Evolutionary conservation across 2,888 invertebrate species (phyloP).

Genomic region (Andrena hattorfiana): DNA sequence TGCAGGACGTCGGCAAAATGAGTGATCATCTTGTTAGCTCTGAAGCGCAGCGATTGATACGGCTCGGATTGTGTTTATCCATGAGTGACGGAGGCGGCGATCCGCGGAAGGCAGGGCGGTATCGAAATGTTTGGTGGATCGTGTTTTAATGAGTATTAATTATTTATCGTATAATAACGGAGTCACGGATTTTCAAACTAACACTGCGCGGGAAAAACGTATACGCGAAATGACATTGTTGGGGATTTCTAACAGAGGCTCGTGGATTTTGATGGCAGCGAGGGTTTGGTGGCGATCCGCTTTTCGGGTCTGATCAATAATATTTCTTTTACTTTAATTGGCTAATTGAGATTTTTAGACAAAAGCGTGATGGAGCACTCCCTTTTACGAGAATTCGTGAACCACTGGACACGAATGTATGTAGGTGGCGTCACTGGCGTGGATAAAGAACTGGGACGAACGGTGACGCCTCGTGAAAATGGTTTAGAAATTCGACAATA

Average conservation of each 20-base stretch:
- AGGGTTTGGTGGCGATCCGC: background rate
- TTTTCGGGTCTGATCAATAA: background rate
- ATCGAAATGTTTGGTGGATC: background rate
- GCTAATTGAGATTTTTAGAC: background rate
- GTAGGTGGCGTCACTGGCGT: too few species aligned
- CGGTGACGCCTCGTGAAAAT: too few species aligned
- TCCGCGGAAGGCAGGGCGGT: background rate
- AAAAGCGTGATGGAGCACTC: background rate
- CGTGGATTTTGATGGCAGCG: background rate
- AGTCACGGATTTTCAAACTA: conserved; percentile 32
- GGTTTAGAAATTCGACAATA: too few species aligned
- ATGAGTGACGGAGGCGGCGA: background rate
- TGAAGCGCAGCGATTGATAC: background rate
- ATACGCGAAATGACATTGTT: background rate
- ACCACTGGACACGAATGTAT: background rate
- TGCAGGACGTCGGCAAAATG: background rate
- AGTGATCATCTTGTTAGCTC: background rate
- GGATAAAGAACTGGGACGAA: too few species aligned
- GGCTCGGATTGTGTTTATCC: background rate
- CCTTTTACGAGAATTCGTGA: conserved; percentile 12
- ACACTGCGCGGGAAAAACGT: conserved; percentile 41
- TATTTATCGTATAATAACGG: background rate
- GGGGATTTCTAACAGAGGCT: background rate
- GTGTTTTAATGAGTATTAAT: background rate
- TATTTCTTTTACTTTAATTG: background rate